These are phyloP conservation scores for Nymphicus hollandicus DNA, from an alignment of 2,113 vertebrate genomes.

Conservation along the genomic window DNA sequence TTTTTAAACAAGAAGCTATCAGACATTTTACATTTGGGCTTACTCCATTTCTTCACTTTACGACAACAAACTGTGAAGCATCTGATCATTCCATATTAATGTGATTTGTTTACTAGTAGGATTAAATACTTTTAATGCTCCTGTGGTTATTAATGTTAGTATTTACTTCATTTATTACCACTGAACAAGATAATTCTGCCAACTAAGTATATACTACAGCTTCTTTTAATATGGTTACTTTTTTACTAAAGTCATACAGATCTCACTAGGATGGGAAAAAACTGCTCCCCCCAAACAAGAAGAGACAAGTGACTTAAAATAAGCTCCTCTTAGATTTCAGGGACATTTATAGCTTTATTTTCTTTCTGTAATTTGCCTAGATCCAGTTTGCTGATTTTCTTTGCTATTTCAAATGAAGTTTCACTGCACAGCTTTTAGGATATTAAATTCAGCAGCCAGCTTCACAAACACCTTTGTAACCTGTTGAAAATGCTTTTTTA, in stretches of 20 bases:
- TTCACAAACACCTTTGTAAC: not conserved
- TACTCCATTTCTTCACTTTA: not conserved
- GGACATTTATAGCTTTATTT: not conserved
- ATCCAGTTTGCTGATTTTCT: not conserved
- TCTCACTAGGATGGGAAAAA: not conserved
- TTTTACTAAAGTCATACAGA: not conserved
- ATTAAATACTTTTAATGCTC: not conserved
- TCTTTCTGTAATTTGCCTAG: not conserved
- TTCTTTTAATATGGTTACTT: not conserved
- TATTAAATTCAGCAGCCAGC: not conserved
- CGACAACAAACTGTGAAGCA: not conserved
- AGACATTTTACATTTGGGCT: not conserved
- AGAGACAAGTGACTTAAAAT: not conserved
- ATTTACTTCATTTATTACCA: not conserved
- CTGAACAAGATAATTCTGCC: not conserved
- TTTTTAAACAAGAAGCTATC: not conserved
- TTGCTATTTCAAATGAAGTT: not conserved
- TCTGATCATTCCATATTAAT: not conserved
- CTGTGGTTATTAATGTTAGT: not conserved
- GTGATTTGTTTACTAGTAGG: not conserved
- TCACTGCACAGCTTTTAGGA: not conserved
- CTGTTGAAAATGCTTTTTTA: not conserved
- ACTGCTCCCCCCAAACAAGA: not conserved
- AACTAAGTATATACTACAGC: not conserved
- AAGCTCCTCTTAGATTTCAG: not conserved